Evolutionary conservation across 2,797 vertebrate species (phyloP).

Genomic region (Lithobates sylvaticus): DNA sequence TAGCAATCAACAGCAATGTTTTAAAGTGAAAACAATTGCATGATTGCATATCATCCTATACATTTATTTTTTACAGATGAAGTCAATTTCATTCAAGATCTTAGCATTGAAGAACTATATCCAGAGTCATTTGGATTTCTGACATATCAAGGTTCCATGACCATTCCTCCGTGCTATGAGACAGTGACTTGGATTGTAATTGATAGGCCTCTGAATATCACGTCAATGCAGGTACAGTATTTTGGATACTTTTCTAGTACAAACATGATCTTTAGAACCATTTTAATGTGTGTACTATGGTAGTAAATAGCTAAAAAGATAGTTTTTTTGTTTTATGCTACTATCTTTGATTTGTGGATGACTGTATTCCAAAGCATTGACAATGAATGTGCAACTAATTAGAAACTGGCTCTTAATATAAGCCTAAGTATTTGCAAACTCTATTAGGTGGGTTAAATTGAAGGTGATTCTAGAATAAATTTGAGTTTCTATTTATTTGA

Average conservation of each 20-base stretch:
- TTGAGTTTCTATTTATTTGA: background rate
- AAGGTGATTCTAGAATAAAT: background rate
- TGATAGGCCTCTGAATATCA: constrained; percentile 73
- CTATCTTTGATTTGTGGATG: background rate
- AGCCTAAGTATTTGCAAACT: background rate
- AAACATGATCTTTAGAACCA: background rate
- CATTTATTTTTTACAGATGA: constrained; percentile 66
- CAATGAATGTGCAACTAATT: background rate
- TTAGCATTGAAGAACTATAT: constrained; percentile 72
- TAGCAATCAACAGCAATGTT: background rate
- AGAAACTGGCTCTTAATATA: background rate
- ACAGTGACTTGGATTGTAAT: constrained; percentile 76
- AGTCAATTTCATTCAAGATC: constrained; percentile 72
- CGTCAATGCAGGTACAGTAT: constrained; percentile 72
- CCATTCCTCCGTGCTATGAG: constrained; percentile 74
- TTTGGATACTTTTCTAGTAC: background rate
- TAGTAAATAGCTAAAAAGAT: no score
- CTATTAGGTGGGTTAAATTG: background rate
- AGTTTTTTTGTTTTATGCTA: no score
- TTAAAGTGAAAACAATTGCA: background rate
- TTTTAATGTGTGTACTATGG: no score
- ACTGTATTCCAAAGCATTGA: background rate
- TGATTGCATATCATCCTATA: background rate
- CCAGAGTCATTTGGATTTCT: constrained; percentile 75
- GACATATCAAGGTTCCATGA: constrained; percentile 75